Evolutionary conservation across 2,888 invertebrate genomes (phyloP), one percentile per base, ranked within the genome.

Genomic region (Bimastos eiseni): DNA sequence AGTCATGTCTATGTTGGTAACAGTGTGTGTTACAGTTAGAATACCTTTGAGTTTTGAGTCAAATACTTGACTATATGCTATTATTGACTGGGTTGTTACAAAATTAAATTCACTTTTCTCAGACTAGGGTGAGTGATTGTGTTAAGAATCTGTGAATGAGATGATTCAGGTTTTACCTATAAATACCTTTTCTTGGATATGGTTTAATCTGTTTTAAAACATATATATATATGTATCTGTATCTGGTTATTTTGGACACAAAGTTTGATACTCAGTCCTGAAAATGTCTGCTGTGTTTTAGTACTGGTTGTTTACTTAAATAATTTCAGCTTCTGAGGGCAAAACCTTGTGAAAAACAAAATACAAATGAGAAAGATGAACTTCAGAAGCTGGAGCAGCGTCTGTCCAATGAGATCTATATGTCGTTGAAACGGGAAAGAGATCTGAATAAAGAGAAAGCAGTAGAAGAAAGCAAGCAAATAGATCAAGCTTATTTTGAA

Each of bases 371-470:
- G 24, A 86, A 86, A 21, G 34, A 86, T 24, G 86, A 86, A 0
- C 34, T 86, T 4, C 86, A 86, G 86, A 86, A 86, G 19, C 36
- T 86, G 33, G 86, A 86, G 30, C 86, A 86, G 86, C 34, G 86
- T 19, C 36, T 86, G 13, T 86, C 86, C 19, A 86, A 86, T 19
- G 36, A 86, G 86, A 86, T 86, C 86, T 86, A 86, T 24, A 34
- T 86, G 86, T 86, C 86, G 17, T 36, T 86, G 34, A 86, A 86
- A 37, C 37, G 34, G 86, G 86, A 86, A 86, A 86, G 86, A 34
- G 86, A 86, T 34, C 34, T 34, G 37, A 86, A 34, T 19, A 86
- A 86, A 37, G 86, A 86, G 36, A 34, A 86, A 37, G 86, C 86
- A 36, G 86, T 37, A 6, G 86, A 86, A 33, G 86, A 86, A 17